Conservation (phyloP, 2,888 invertebrate species). For the Chorisops tibialis region DNA sequence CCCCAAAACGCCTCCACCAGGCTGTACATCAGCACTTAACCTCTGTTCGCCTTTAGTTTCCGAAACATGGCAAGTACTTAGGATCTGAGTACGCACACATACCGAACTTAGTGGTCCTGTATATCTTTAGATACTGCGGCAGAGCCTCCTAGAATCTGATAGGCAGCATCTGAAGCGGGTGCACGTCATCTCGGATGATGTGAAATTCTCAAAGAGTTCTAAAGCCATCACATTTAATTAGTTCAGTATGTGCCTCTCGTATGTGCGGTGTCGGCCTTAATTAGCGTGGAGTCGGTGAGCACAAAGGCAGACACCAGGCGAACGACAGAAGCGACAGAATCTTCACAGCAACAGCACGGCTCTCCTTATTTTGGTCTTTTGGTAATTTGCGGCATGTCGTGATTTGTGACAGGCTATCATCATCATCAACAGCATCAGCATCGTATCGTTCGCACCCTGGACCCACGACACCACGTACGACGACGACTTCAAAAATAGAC, state of each 20-base stretch:
- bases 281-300: slow-evolving; percentile 23
- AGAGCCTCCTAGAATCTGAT: too few species aligned
- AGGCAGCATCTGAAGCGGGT: too few species aligned
- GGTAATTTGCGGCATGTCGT: slow-evolving; percentile 12
- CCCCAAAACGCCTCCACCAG: too few species aligned
- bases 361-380: neutral
- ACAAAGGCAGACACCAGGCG: slow-evolving; percentile 14
- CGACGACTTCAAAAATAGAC: too few species aligned
- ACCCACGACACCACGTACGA: too few species aligned
- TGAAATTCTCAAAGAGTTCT: slow-evolving; percentile 12
- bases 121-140: too few species aligned
- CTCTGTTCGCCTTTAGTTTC: too few species aligned
- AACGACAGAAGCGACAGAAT: slow-evolving; percentile 3
- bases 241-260: slow-evolving; percentile 14
- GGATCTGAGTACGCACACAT: too few species aligned
- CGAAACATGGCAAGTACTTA: too few species aligned
- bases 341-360: neutral
- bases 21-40: too few species aligned
- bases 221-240: slow-evolving; percentile 17
- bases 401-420: slow-evolving; percentile 4
- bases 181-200: neutral
- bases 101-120: too few species aligned
- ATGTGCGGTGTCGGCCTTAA: slow-evolving; percentile 27
- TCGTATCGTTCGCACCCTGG: too few species aligned
- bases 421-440: neutral